These are phyloP conservation scores for Brienomyrus brachyistius DNA, from an alignment of 2,113 vertebrate genomes.

Conservation along the genomic window DNA sequence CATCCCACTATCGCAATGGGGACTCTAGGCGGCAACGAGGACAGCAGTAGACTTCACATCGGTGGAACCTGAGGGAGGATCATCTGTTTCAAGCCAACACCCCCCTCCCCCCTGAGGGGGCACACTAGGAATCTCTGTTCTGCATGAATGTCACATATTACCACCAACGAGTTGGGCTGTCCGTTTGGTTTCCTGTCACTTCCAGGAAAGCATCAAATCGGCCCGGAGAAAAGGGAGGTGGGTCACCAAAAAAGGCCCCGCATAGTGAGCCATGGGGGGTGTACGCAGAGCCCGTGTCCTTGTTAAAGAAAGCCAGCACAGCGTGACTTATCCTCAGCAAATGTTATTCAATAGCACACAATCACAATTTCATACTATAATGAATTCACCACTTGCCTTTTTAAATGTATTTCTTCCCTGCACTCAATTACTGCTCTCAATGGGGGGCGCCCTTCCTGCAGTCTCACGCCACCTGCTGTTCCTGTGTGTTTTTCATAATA, in stretches of 20 bases:
- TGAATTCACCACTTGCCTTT: constrained; percentile 8
- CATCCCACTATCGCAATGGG: too few species aligned
- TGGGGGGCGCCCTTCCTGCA: background rate
- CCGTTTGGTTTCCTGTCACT: background rate
- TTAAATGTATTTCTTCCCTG: background rate
- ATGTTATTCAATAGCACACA: background rate
- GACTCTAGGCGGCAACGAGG: background rate
- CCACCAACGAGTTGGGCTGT: constrained; percentile 6
- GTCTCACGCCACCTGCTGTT: background rate
- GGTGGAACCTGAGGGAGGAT: constrained; percentile 49
- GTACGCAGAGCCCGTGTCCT: background rate
- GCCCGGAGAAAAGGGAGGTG: background rate
- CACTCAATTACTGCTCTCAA: constrained; percentile 2
- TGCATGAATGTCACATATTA: constrained; percentile 40
- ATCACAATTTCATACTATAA: background rate
- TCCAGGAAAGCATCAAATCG: background rate
- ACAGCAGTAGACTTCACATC: constrained; percentile 34
- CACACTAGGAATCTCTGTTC: constrained; percentile 35
- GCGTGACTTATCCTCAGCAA: background rate
- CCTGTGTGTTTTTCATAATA: background rate
- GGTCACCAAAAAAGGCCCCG: background rate
- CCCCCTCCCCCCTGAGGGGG: constrained; percentile 36
- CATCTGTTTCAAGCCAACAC: constrained; percentile 48
- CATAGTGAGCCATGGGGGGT: background rate
- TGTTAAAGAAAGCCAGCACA: background rate